A percentile compares a stretch with the other conserved stretches of the same genome.
phyloP scores from a whole-genome alignment of 35 echinoderm and acorn worm species.

The Heliocidaris tuberculata region DNA sequence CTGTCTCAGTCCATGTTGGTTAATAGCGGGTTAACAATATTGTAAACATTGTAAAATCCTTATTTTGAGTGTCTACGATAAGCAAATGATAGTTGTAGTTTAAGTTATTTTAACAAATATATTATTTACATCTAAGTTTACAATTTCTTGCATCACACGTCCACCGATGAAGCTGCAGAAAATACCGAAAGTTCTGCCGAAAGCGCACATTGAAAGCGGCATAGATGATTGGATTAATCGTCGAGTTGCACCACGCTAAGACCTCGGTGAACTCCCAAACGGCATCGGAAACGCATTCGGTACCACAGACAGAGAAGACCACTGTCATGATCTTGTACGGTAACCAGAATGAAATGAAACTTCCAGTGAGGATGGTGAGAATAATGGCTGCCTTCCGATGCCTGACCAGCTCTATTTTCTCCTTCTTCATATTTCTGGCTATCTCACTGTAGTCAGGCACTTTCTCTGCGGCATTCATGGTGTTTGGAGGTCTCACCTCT shows the following conservation, averaged over 20 bases:
- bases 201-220: neutral
- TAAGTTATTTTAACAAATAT: neutral
- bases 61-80: too few species aligned
- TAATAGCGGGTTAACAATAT: too few species aligned
- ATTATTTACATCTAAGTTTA: neutral
- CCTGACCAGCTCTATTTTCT: neutral
- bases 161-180: neutral
- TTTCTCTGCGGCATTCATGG: neutral
- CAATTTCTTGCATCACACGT: neutral
- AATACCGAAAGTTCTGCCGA: slow-evolving; percentile 5
- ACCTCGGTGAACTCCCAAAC: neutral
- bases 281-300: neutral
- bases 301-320: neutral
- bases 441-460: neutral
- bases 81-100: too few species aligned
- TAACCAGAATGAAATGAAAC: neutral
- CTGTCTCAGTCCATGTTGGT: too few species aligned
- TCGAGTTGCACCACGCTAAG: neutral
- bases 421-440: neutral
- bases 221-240: slow-evolving; percentile 9
- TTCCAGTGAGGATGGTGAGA: neutral
- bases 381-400: neutral
- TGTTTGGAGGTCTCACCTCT: neutral
- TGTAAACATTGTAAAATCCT: too few species aligned
- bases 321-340: neutral